Evolutionary conservation across 2,888 invertebrate genomes (phyloP).

Genomic region (Litoditis marina): DNA sequence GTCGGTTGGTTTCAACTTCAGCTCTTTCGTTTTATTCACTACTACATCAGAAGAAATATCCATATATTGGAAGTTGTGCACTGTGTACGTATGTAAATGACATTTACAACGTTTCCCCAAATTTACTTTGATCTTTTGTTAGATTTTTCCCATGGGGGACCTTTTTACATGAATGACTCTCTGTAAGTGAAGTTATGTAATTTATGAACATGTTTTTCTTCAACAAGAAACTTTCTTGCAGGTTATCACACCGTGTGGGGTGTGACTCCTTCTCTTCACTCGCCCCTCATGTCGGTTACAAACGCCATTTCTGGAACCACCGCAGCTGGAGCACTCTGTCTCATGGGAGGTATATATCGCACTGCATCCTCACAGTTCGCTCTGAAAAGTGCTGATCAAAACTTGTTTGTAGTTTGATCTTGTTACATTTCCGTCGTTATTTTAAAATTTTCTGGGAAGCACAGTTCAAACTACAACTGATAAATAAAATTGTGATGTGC

Average conservation of each 20-base stretch:
- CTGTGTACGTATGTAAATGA: no score
- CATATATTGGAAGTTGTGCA: no score
- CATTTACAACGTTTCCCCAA: no score
- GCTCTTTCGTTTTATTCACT: no score
- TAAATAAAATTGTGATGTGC: not conserved
- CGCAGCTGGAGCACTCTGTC: slow-evolving; percentile 81
- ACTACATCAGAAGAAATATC: no score
- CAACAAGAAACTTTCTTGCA: slow-evolving; percentile 31
- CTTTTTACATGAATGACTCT: no score
- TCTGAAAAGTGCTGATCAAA: no score
- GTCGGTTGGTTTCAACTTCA: slow-evolving; percentile 68
- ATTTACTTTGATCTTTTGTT: no score
- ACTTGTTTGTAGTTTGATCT: no score
- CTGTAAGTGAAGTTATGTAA: not conserved
- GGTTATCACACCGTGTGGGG: slow-evolving; percentile 87
- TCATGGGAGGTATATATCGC: slow-evolving; percentile 73
- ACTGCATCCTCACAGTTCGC: no score
- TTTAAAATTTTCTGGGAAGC: no score
- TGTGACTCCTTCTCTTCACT: slow-evolving; percentile 83
- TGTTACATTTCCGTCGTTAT: no score
- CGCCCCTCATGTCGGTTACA: slow-evolving; percentile 86
- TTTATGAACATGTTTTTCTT: not conserved
- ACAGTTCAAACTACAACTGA: not conserved
- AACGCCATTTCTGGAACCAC: slow-evolving; percentile 86
- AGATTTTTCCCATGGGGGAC: not conserved